phyloP scores from a whole-genome alignment of 2,113 vertebrate genomes.

The Pterophyllum scalare region DNA sequence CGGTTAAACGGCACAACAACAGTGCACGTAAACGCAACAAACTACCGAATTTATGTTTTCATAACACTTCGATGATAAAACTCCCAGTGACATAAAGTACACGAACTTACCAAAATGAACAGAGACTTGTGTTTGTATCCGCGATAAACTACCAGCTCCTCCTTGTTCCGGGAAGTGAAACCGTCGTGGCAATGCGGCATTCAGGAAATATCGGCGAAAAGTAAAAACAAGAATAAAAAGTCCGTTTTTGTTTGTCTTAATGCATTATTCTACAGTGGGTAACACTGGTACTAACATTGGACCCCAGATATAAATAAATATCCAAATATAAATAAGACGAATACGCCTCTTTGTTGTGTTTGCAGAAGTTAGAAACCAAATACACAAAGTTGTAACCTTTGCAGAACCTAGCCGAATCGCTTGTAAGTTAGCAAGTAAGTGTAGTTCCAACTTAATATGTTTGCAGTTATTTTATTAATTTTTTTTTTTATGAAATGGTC shows the following conservation, averaged over 20 bases:
- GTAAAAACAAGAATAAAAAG: not conserved
- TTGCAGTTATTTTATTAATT: not conserved
- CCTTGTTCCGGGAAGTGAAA: conserved; percentile 57
- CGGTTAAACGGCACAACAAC: not conserved
- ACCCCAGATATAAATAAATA: not conserved
- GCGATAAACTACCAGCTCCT: conserved; percentile 16
- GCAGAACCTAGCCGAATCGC: not conserved
- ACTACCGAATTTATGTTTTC: not conserved
- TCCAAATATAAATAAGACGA: not conserved
- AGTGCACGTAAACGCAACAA: no score
- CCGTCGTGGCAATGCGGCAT: conserved; percentile 5
- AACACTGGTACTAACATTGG: not conserved
- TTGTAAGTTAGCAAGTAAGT: not conserved
- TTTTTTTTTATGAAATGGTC: not conserved
- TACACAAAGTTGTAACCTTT: not conserved
- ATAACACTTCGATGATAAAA: not conserved
- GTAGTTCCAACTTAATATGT: not conserved
- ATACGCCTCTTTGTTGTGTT: not conserved
- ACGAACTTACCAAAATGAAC: conserved; percentile 40
- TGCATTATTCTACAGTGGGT: not conserved
- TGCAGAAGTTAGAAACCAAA: not conserved
- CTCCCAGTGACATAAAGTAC: not conserved
- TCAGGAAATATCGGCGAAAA: not conserved
- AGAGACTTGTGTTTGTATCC: conserved; percentile 7
- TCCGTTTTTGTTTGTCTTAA: not conserved